phyloP scores from a whole-genome alignment of 2,797 vertebrate species.

The Eutrigla gurnardus region DNA sequence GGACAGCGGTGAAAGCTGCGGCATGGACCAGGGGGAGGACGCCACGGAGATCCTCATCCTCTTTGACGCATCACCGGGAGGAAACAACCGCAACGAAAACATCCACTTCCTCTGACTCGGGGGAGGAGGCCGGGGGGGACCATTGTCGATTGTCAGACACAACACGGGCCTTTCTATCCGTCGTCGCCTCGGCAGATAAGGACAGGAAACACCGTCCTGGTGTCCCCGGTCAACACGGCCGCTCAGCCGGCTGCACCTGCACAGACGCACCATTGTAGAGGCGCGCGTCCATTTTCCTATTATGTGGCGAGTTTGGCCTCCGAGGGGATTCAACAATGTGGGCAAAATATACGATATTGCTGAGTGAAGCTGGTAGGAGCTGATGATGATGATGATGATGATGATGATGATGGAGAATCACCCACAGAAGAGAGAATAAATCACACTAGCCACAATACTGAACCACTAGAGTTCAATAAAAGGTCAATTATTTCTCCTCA shows the following conservation, averaged over 20 bases:
- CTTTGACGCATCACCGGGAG: conserved; percentile 56
- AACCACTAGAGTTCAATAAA: neutral
- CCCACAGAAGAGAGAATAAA: conserved; percentile 2
- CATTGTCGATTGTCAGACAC: conserved; percentile 74
- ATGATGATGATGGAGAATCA: neutral
- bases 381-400: neutral
- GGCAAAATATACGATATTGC: conserved; percentile 26
- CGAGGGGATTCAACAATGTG: conserved; percentile 5
- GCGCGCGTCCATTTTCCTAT: conserved; percentile 5
- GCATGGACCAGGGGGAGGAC: conserved; percentile 32
- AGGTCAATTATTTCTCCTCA: neutral
- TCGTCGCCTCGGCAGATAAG: conserved; percentile 66
- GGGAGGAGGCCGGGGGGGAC: conserved; percentile 16
- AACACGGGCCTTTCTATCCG: conserved; percentile 65
- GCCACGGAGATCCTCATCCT: conserved; percentile 41
- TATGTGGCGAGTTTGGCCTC: conserved; percentile 40
- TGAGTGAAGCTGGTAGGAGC: conserved; percentile 46
- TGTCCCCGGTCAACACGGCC: conserved; percentile 53
- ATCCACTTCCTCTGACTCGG: conserved; percentile 66
- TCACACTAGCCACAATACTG: neutral
- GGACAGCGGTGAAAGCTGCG: conserved; percentile 35
- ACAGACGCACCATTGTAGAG: conserved; percentile 65
- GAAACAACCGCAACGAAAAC: conserved; percentile 63
- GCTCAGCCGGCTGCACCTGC: conserved; percentile 70
- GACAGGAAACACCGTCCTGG: conserved; percentile 68